Conservation (phyloP, 2,888 invertebrate genomes). For the Tridacna crocea region DNA sequence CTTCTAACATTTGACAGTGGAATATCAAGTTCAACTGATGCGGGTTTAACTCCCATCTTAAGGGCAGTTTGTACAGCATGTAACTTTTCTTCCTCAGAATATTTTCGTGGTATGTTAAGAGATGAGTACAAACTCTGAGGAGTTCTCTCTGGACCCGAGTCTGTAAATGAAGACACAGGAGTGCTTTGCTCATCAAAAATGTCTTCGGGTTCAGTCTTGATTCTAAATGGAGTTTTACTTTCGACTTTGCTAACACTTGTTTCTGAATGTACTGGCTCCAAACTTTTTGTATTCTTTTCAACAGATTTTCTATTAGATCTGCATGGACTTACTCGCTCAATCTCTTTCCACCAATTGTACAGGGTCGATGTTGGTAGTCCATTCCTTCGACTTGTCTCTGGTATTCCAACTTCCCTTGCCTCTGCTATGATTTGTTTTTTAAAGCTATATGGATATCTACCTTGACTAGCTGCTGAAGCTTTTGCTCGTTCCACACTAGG, state of each 20-base stretch:
- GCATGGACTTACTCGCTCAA: constrained; percentile 27
- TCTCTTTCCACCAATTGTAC: constrained; percentile 51
- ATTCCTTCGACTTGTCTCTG: constrained; percentile 23
- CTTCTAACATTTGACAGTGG: constrained; percentile 54
- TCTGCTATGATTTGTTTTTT: constrained; percentile 36
- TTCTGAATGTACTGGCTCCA: not conserved
- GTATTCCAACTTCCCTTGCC: constrained; percentile 36
- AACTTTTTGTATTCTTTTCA: constrained; percentile 24
- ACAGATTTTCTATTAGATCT: constrained; percentile 36
- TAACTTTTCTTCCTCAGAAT: constrained; percentile 49
- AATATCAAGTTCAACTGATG: constrained; percentile 41
- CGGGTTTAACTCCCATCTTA: constrained; percentile 44
- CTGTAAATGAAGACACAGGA: constrained; percentile 4
- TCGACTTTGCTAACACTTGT: not conserved
- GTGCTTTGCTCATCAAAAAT: constrained; percentile 6
- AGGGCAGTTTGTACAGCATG: constrained; percentile 41
- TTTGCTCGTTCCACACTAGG: constrained; percentile 42
- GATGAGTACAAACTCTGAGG: constrained; percentile 7
- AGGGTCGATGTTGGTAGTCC: constrained; percentile 52
- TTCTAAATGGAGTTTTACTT: not conserved
- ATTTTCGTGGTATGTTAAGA: constrained; percentile 27
- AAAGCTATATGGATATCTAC: constrained; percentile 33
- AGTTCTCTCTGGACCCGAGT: constrained; percentile 8
- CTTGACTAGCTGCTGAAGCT: constrained; percentile 1
- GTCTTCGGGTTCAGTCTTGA: constrained; percentile 20